A percentile compares a stretch with the other conserved stretches of the same genome.
Evolutionary conservation across 1,140 invertebrate species (phyloP).

Genomic region (Heliconius nattereri): DNA sequence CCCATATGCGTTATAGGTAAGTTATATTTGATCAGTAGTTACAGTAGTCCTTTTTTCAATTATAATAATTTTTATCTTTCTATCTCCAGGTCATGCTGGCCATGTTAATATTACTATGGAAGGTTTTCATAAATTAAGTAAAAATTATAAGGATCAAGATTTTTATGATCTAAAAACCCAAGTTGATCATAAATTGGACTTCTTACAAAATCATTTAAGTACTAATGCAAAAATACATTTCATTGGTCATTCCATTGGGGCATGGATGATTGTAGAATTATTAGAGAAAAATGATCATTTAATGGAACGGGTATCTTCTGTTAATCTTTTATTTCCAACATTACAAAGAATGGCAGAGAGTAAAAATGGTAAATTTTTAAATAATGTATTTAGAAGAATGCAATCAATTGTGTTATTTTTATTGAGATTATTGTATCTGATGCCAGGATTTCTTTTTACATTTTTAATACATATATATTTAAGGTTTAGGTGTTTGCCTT

Average conservation of each 20-base stretch:
- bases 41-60: neutral
- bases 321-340: constrained; percentile 71
- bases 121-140: constrained; percentile 12
- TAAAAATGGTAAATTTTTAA: constrained; percentile 62
- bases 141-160: constrained; percentile 37
- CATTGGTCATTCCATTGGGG: constrained; percentile 73
- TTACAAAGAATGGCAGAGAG: constrained; percentile 67
- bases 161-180: constrained; percentile 66
- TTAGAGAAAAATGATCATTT: constrained; percentile 52
- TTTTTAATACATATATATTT: constrained; percentile 59
- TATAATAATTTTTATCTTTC: constrained; percentile 26
- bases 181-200: constrained; percentile 64
- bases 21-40: no score
- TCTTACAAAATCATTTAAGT: constrained; percentile 61
- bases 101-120: constrained; percentile 35
- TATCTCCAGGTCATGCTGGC: constrained; percentile 67
- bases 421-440: constrained; percentile 47
- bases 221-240: constrained; percentile 65
- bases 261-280: constrained; percentile 69
- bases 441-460: constrained; percentile 50
- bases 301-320: constrained; percentile 47
- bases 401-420: constrained; percentile 53
- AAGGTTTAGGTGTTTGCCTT: constrained; percentile 50
- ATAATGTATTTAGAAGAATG: constrained; percentile 53
- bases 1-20: constrained; percentile 67